A percentile compares a stretch with the other conserved stretches of the same genome.
Evolutionary conservation across 1,140 invertebrate species (phyloP).

Genomic region (Aporrectodea caliginosa): DNA sequence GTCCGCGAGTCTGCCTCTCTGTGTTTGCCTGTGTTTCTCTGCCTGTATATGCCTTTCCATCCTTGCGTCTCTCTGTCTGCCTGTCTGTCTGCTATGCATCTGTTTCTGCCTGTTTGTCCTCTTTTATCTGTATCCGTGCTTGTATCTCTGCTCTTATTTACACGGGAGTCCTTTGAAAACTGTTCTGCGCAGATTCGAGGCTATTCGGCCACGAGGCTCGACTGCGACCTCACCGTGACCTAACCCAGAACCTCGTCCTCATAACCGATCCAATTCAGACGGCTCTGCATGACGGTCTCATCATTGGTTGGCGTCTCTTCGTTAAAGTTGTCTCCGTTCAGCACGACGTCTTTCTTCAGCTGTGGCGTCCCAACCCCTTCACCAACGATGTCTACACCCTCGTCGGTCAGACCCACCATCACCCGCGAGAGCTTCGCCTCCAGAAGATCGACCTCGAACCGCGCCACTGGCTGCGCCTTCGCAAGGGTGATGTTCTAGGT

Average conservation of each 20-base stretch:
- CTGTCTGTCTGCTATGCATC: too few species aligned
- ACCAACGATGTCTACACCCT: constrained; percentile 15
- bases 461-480: constrained; percentile 1
- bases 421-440: constrained; percentile 22
- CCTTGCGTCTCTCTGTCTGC: too few species aligned
- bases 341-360: constrained; percentile 6
- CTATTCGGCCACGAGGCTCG: constrained; percentile 25
- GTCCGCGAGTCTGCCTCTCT: too few species aligned
- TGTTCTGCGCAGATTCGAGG: constrained; percentile 20
- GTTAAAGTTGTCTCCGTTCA: constrained; percentile 23
- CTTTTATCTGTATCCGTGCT: too few species aligned
- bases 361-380: neutral
- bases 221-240: constrained; percentile 19
- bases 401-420: constrained; percentile 21
- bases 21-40: too few species aligned
- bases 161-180: too few species aligned
- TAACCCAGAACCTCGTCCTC: constrained; percentile 6
- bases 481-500: constrained; percentile 19
- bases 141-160: too few species aligned
- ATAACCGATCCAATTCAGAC: constrained; percentile 27
- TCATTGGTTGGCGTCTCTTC: constrained; percentile 25
- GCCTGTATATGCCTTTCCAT: too few species aligned
- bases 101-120: too few species aligned
- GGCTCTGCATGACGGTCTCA: neutral
- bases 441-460: constrained; percentile 2